These are phyloP conservation scores for Scalopus aquaticus DNA, from an alignment of 2,113 vertebrate species.

Conservation along the genomic window DNA sequence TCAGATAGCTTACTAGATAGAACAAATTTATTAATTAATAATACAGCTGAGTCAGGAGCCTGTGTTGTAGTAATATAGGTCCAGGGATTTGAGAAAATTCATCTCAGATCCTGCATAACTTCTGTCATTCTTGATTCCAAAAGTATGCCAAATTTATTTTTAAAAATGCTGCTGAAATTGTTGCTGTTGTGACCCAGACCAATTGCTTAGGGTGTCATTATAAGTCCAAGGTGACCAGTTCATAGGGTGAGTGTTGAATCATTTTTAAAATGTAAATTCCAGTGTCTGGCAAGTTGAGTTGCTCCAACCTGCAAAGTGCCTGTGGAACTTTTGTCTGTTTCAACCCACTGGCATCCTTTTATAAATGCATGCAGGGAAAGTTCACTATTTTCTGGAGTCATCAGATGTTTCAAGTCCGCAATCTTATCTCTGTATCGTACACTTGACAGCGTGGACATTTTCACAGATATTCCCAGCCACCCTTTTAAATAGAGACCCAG, in stretches of 20 bases:
- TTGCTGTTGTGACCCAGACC: conserved; percentile 70
- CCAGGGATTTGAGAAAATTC: conserved; percentile 26
- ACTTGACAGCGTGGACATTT: background rate
- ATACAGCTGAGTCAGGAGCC: background rate
- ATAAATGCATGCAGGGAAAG: background rate
- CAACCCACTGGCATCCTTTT: background rate
- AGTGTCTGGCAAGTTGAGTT: conserved; percentile 50
- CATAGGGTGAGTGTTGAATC: conserved; percentile 63
- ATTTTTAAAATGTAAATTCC: conserved; percentile 61
- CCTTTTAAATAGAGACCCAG: background rate
- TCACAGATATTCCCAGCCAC: background rate
- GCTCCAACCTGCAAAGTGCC: background rate
- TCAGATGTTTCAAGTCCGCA: background rate
- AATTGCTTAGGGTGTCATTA: conserved; percentile 57
- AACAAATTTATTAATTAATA: background rate
- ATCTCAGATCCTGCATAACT: background rate
- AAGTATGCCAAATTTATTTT: conserved; percentile 65
- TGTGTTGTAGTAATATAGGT: background rate
- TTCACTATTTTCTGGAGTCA: background rate
- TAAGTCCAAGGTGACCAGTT: conserved; percentile 54
- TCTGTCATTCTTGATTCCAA: conserved; percentile 62
- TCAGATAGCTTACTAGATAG: background rate
- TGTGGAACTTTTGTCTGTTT: background rate
- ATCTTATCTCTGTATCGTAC: background rate
- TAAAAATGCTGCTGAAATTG: conserved; percentile 60